Evolutionary conservation across 2,797 vertebrate genomes (phyloP), one percentile per base, ranked within the genome.

Genomic region (Catharus ustulatus): DNA sequence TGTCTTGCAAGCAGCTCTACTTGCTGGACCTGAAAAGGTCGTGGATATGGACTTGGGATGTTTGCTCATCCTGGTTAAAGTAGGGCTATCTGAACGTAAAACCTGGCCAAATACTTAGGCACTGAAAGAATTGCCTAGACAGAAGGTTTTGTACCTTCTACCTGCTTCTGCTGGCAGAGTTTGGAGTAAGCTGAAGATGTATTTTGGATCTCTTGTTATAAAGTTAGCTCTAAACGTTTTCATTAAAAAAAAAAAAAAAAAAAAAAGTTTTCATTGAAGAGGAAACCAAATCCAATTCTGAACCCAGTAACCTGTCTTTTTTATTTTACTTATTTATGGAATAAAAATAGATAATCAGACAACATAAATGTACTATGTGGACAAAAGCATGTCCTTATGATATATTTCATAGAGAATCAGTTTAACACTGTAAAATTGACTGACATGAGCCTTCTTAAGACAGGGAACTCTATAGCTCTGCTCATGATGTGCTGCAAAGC

Each of bases 41-140:
- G 0, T 54, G n/a, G 23, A 6, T n/a, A 15, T 48, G 46, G 72
- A 13, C 21, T 68, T 0, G 0, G 46, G 58, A 0, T 66, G 4
- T 81, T 84, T 78, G 12, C 32, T 90, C 8, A 38, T 80, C 9
- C 4, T 66, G 43, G 14, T 73, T 76, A n/a, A 69, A 80, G 62
- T 2, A 67, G 16, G 15, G 10, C 29, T 67, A 18, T 10, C 19
- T 17, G 14, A 71, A 27, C 0, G 0, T 11, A 57, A 57, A 89
- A 38, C 20, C 71, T 30, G 13, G 54, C 9, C 23, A 84, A 71
- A 48, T 9, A 8, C 71, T 66, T 42, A 43, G 12, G 20, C 18
- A 27, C 29, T 30, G 42, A 67, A 71, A 51, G 24, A 73, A 10
- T 10, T 67, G 20, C 10, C 14, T 2, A 3, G 43, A 66, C 13